Evolutionary conservation across 1,140 invertebrate genomes (phyloP).

Genomic region (Heterodera carotae): DNA sequence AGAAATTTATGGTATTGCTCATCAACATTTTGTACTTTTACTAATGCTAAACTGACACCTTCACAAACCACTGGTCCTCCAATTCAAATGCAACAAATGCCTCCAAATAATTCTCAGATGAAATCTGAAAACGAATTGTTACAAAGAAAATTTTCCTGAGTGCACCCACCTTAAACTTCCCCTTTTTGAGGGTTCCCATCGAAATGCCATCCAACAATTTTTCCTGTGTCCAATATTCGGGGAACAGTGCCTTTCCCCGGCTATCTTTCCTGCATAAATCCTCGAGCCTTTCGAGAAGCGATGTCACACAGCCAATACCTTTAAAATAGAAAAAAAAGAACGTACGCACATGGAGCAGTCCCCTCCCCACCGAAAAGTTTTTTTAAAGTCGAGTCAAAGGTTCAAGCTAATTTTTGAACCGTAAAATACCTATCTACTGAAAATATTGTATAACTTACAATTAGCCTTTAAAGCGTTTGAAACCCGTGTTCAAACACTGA

Average conservation of each 20-base stretch:
- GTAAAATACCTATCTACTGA: background rate
- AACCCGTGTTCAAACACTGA: too few relatives aligned
- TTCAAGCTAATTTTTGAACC: background rate
- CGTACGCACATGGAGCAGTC: too few relatives aligned
- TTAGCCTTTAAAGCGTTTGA: too few relatives aligned
- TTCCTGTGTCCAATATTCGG: slow-evolving; percentile 46
- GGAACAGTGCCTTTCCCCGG: slow-evolving; percentile 37
- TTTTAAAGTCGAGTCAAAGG: slow-evolving; percentile 31
- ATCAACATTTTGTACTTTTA: too few relatives aligned
- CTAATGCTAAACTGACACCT: slow-evolving; percentile 22
- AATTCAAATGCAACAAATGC: slow-evolving; percentile 43
- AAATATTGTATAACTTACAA: too few relatives aligned
- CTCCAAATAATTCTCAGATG: slow-evolving; percentile 51
- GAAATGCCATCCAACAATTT: slow-evolving; percentile 46
- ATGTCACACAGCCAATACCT: slow-evolving; percentile 35
- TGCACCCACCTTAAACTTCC: slow-evolving; percentile 43
- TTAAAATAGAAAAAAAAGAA: slow-evolving; percentile 18
- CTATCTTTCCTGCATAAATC: slow-evolving; percentile 44
- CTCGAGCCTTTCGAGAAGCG: slow-evolving; percentile 33
- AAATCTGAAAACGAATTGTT: slow-evolving; percentile 46
- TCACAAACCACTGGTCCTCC: slow-evolving; percentile 42
- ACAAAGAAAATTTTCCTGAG: slow-evolving; percentile 12
- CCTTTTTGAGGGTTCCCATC: slow-evolving; percentile 49
- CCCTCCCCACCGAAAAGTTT: too few relatives aligned
- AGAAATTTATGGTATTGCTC: background rate